Percentiles rank a stretch among this genome's conserved stretches.
Evolutionary conservation across 2,888 invertebrate genomes (phyloP).

Genomic region (Dromius quadrimaculatus): DNA sequence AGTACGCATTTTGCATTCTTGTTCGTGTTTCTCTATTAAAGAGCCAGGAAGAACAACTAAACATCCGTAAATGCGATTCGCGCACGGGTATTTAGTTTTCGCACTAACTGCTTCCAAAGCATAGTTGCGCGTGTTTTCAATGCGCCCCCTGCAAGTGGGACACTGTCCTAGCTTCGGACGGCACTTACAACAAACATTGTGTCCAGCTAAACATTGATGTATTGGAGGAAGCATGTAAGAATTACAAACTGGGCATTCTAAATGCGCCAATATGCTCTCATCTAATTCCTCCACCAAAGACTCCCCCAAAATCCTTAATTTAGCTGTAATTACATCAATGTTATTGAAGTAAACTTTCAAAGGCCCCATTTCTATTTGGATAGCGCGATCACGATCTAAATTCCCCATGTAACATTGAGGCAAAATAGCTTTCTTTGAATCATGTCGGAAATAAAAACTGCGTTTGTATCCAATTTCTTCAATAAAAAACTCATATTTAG

Average conservation of each 20-base stretch:
- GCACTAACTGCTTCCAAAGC: conserved; percentile 61
- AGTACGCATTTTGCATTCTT: conserved; percentile 40
- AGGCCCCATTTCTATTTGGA: conserved; percentile 58
- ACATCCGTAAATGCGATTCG: conserved; percentile 57
- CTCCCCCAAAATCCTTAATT: conserved; percentile 27
- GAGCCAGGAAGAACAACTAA: conserved; percentile 27
- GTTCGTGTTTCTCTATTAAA: conserved; percentile 46
- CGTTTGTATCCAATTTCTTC: conserved; percentile 60
- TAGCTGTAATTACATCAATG: conserved; percentile 48
- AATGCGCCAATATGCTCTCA: conserved; percentile 60
- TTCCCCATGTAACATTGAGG: conserved; percentile 48
- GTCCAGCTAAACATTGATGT: conserved; percentile 61
- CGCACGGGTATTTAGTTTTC: conserved; percentile 60
- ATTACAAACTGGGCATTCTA: conserved; percentile 63
- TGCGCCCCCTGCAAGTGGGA: conserved; percentile 60
- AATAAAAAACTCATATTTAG: conserved; percentile 59
- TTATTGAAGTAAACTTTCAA: conserved; percentile 56
- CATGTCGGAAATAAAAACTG: conserved; percentile 59
- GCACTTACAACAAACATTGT: conserved; percentile 62
- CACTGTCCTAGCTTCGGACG: conserved; percentile 60
- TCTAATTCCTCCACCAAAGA: conserved; percentile 55
- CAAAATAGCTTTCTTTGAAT: conserved; percentile 56
- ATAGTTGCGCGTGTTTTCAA: conserved; percentile 62
- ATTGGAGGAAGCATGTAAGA: conserved; percentile 62
- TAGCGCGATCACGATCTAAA: conserved; percentile 47